Evolutionary conservation across 2,797 vertebrate genomes (phyloP).

Genomic region (Paratrypauchen microcephalus): DNA sequence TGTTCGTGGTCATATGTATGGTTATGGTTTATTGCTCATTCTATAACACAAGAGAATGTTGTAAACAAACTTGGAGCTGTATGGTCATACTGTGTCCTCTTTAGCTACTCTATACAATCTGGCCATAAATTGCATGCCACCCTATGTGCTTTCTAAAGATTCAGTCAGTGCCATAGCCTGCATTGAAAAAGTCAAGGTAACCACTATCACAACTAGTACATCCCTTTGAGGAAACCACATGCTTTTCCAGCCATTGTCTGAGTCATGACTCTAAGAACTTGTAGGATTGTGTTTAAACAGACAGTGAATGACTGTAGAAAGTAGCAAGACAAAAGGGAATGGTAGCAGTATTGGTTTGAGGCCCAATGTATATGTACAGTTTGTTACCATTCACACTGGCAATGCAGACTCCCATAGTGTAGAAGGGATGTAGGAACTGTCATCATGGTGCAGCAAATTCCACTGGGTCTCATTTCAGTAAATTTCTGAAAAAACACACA

Average conservation of each 20-base stretch:
- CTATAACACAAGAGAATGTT: conserved; percentile 63
- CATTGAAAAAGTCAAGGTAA: conserved; percentile 23
- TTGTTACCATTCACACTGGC: conserved; percentile 42
- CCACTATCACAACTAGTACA: conserved; percentile 39
- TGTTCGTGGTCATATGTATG: conserved; percentile 57
- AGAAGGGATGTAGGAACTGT: conserved; percentile 23
- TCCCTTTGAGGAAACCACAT: conserved; percentile 46
- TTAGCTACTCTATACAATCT: conserved; percentile 54
- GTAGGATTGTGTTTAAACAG: conserved; percentile 40
- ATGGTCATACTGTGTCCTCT: conserved; percentile 22
- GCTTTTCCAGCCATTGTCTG: conserved; percentile 53
- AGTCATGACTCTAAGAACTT: conserved; percentile 56
- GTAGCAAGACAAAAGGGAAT: conserved; percentile 51
- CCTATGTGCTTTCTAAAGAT: conserved; percentile 46
- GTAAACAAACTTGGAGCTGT: conserved; percentile 50
- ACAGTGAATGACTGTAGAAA: conserved; percentile 55
- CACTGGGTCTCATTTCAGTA: conserved; percentile 26
- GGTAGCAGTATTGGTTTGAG: conserved; percentile 42
- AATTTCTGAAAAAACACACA: conserved; percentile 19
- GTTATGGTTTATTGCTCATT: conserved; percentile 79
- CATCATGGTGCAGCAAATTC: conserved; percentile 49
- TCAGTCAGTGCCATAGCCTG: conserved; percentile 33
- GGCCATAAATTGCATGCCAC: conserved; percentile 43
- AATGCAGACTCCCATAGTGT: conserved; percentile 39
- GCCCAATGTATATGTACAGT: conserved; percentile 69